Base-by-base conservation (phyloP, 1,140 invertebrate species). In the Nasonia longicornis region DNA sequence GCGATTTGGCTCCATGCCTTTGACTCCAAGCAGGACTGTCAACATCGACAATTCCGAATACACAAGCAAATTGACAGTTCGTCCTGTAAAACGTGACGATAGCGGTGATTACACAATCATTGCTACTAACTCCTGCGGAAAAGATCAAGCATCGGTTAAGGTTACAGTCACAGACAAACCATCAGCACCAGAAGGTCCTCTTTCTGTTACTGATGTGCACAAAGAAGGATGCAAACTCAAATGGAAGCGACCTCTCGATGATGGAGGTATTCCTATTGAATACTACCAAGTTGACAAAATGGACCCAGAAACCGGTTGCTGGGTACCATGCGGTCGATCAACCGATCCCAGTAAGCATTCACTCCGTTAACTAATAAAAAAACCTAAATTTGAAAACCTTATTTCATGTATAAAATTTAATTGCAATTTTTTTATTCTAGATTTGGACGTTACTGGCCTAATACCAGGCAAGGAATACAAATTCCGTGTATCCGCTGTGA, bases 221-320 rank as follows among this genome's bases (percentile, higher is more conserved):
- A 98, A 98, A 87, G 96, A 98, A 85, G 97, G 97, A 16, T 98
- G 96, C 85, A 97, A 97, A 85, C 92, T 99, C 14, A 97, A 97
- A 89, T 99, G 97, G 97, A 98, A 98, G 89, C 92, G 96, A 71
- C 97, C 97, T 11, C 94, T 94, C 86, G 96, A 98, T 89, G 96
- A 98, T 90, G 96, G 96, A 64, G 96, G 96, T 82, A 93, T 93
- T 82, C 96, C 95, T 69, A 96, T 98, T 87, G 97, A 98, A 86
- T 97, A 97, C 86, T 99, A 98, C 89, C 95, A 98, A 89, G 94
- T 98, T 31, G 97, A 99, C 86, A 99, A 98, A 90, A 93, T 97
- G 92, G 98, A 99, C 88, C 94, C 96, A 0, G 95, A 96, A 87
- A 98, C 96, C 77, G 97, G 97, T n/a, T 94, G 95, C 82, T 99